Evolutionary conservation across 2,888 invertebrate species (phyloP).

Genomic region (Spilarctia lutea): DNA sequence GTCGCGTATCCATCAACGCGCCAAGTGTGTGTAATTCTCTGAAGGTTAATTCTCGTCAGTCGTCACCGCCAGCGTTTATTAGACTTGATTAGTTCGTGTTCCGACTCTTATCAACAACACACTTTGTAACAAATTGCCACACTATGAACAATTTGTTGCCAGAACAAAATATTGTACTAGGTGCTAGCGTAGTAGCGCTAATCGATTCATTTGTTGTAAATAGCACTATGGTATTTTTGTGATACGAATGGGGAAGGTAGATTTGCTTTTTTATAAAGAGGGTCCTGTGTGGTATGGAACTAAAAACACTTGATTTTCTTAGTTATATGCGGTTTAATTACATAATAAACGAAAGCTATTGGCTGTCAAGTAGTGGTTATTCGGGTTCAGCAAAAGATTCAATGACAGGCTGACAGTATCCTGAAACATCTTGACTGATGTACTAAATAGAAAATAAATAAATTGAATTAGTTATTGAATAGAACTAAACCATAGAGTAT

Average conservation of each 20-base stretch:
- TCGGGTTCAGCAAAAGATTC: not conserved
- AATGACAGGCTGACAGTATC: not conserved
- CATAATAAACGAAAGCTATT: too few relatives aligned
- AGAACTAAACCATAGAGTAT: not conserved
- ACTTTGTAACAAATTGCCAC: conserved; percentile 52
- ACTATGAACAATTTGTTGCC: conserved; percentile 42
- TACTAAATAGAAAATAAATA: not conserved
- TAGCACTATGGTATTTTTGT: not conserved
- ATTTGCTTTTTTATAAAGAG: not conserved
- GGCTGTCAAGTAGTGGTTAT: too few relatives aligned
- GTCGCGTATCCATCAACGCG: conserved; percentile 10
- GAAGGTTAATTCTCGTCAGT: conserved; percentile 54
- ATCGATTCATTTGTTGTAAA: conserved; percentile 10
- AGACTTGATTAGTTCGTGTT: conserved; percentile 60
- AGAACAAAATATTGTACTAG: conserved; percentile 23
- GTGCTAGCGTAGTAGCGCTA: not conserved
- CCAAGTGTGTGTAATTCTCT: conserved; percentile 49
- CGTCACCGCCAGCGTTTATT: conserved; percentile 61
- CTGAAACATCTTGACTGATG: not conserved
- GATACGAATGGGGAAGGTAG: too few relatives aligned
- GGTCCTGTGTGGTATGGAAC: not conserved
- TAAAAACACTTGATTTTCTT: not conserved
- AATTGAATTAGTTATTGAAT: too few relatives aligned
- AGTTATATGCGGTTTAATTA: too few relatives aligned
- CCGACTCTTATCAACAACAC: conserved; percentile 48